Base-by-base conservation (phyloP, 2,888 invertebrate genomes). In the Callyntrura guangdongensis region DNA sequence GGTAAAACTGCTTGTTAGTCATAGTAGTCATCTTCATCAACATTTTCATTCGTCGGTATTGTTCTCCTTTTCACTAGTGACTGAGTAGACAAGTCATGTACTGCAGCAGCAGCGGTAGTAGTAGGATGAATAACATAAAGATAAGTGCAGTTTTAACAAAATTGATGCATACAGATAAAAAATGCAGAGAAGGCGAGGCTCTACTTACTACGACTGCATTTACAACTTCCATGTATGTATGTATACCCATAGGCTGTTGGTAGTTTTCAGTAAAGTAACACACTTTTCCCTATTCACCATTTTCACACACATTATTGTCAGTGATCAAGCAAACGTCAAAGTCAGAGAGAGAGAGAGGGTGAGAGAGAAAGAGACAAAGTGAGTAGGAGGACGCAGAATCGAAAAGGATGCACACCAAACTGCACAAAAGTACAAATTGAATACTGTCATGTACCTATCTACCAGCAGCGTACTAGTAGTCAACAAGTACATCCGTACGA, bases 51-150 rank as follows among this genome's bases (percentile, higher is more conserved):
- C 61, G 56, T 81, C 61, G 45, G 69, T 72, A 69, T 59, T 86
- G 86, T 74, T 86, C 86, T 86, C 86, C 74, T 86, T 86, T 86
- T 86, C 86, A 86, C 86, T 86, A 45, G 86, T 79, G 56, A 79
- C 64, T 82, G 79, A 56, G 45, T 82, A 82, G 64, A 83, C 67
- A 67, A 83, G 67, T 14, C 36, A 36, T 36, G 36, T 36, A 36
- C 36, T 36, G 36, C 36, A 36, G 36, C 20, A 64, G 6, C 14
- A 22, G 17, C n/a, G 25, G 11, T 22, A n/a, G n/a, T n/a, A n/a
- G 36, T 4, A 36, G 2, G 2, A 36, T 6, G 36, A 36, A 36
- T 36, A 36, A 2, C 36, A 36, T 36, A 22, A 3, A 64, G 20
- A 22, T 22, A 22, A n/a, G 20, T 22, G 64, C 17, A 22, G 1